Evolutionary conservation across 2,888 invertebrate species (phyloP), one percentile per base, ranked within the genome.

Genomic region (Noctua fimbriata): DNA sequence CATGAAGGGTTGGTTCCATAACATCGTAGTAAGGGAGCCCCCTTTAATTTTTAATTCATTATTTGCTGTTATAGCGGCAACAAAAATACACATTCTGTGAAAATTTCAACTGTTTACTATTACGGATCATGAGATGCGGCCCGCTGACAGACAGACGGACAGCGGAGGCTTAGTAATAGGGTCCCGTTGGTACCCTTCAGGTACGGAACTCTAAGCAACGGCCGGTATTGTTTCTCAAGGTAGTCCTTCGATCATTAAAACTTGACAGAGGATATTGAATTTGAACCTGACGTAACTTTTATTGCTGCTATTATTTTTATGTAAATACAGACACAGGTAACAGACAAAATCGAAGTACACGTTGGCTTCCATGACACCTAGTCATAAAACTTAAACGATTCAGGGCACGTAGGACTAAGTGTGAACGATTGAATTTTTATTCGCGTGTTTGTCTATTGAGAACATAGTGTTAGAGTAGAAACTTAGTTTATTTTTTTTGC

Each of bases 381-480:
- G 89, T 90, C 88, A 88, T 91, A 90, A 90, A 89, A 78, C 69
- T 41, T 73, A 79, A 84, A 84, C 69, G 58, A 92, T 91, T 91
- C 90, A 60, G 77, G 88, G 90, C 93, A 92, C 93, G 92, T 92
- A 89, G 60, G 77, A 71, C 81, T 71, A 71, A 86, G 88, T 90
- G 89, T 89, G 87, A 89, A 88, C 88, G 87, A 92, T 91, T 89
- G 90, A 90, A 90, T 92, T 90, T 89, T 86, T 89, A 88, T 89
- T 87, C 78, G 83, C 80, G 75, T 88, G 88, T 87, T 89, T 81
- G 83, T 76, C 70, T 86, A 89, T 88, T 89, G 78, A 86, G 84
- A 89, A 90, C n/a, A n/a, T 80, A 75, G 83, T 84, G 81, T 79
- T 81, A 78, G 81, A 86, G 70, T 67, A 76, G 71, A 70, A 67